A percentile compares a stretch with the other conserved stretches of the same genome.
phyloP scores from a whole-genome alignment of 2,113 vertebrate species.

The Accipiter cooperii region DNA sequence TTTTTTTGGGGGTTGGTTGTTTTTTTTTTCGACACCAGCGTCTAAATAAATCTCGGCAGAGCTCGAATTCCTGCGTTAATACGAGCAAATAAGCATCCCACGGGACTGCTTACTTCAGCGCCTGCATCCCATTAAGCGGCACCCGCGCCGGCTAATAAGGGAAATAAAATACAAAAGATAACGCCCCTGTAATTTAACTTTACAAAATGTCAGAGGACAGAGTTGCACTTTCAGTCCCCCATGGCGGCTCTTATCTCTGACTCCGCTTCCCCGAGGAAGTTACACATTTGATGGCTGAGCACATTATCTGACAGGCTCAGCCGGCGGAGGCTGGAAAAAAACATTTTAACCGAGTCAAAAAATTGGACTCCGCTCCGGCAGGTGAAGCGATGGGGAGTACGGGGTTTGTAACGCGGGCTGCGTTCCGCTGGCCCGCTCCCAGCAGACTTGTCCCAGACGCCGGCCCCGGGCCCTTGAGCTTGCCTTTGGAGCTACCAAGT shows the following conservation, averaged over 20 bases:
- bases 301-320: background rate
- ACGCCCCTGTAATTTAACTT: slow-evolving; percentile 29
- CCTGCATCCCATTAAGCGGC: background rate
- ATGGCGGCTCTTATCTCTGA: background rate
- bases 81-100: background rate
- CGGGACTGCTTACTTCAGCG: background rate
- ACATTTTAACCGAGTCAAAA: background rate
- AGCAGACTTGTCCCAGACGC: background rate
- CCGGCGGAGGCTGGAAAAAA: background rate
- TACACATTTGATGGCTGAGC: background rate
- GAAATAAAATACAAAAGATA: background rate
- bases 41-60: background rate
- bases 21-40: background rate
- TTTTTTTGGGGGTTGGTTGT: no score
- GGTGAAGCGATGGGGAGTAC: background rate
- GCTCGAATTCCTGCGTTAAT: background rate
- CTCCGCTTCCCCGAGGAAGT: background rate
- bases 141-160: background rate
- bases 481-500: background rate
- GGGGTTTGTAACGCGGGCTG: background rate
- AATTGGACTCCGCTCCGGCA: background rate
- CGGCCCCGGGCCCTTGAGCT: background rate
- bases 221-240: background rate
- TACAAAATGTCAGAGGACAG: background rate
- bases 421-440: background rate